Evolutionary conservation across 2,888 invertebrate genomes (phyloP).

Genomic region (Autographa pulchrina): DNA sequence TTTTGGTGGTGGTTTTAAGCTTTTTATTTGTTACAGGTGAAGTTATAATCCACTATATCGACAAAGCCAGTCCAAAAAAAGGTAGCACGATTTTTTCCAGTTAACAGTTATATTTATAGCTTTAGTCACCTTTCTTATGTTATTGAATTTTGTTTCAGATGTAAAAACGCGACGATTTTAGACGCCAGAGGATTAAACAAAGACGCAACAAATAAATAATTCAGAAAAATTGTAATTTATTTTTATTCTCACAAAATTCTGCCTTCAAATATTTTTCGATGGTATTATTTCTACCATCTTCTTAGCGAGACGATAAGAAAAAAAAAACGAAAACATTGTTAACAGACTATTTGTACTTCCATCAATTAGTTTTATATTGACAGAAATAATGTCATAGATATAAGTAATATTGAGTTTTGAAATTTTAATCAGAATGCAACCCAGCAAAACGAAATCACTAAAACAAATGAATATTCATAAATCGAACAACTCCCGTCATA

Average conservation of each 20-base stretch:
- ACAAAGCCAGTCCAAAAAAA: background rate
- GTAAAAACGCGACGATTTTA: background rate
- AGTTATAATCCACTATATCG: slow-evolving; percentile 4
- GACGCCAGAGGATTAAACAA: background rate
- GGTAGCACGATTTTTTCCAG: background rate
- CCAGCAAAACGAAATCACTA: too few species aligned
- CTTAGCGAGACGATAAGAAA: too few species aligned
- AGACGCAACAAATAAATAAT: background rate
- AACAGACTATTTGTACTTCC: too few species aligned
- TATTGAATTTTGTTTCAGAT: background rate
- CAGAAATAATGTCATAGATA: too few species aligned
- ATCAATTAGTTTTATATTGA: too few species aligned
- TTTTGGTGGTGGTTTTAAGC: background rate
- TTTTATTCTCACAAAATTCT: background rate
- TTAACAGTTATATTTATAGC: too few species aligned
- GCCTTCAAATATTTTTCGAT: background rate
- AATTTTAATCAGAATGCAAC: too few species aligned
- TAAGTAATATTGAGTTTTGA: too few species aligned
- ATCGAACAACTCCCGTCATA: slow-evolving; percentile 14
- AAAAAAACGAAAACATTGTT: too few species aligned
- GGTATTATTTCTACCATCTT: background rate
- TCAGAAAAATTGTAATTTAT: background rate
- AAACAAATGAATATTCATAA: background rate
- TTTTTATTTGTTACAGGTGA: slow-evolving; percentile 9
- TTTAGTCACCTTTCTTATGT: background rate